Evolutionary conservation across 2,888 invertebrate species (phyloP).

Genomic region (Acleris laterana): DNA sequence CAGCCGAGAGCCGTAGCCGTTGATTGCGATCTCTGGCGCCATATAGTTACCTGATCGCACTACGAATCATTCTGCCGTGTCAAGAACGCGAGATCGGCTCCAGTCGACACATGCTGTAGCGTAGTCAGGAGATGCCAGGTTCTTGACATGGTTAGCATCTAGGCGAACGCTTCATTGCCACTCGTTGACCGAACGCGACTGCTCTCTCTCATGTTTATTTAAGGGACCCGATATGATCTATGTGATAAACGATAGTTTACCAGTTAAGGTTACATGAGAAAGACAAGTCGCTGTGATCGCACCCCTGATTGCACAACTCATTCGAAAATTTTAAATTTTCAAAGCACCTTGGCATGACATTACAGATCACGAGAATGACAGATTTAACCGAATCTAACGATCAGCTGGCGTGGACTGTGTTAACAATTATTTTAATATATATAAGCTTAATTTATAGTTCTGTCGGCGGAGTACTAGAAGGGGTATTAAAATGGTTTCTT

Average conservation of each 20-base stretch:
- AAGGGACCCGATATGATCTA: constrained; percentile 67
- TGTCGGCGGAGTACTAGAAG: constrained; percentile 16
- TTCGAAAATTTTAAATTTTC: constrained; percentile 43
- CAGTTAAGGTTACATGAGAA: constrained; percentile 57
- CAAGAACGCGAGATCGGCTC: constrained; percentile 51
- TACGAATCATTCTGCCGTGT: constrained; percentile 59
- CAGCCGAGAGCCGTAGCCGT: constrained; percentile 71
- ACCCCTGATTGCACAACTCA: constrained; percentile 71
- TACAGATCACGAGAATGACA: constrained; percentile 40
- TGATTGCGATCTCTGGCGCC: constrained; percentile 64
- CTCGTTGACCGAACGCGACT: constrained; percentile 72
- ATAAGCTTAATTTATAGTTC: constrained; percentile 19
- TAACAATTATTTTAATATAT: constrained; percentile 15
- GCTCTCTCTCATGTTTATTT: constrained; percentile 73
- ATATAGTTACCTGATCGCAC: constrained; percentile 68
- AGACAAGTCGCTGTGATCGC: constrained; percentile 66
- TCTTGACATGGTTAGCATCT: constrained; percentile 64
- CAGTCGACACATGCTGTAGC: neutral
- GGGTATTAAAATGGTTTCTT: constrained; percentile 32
- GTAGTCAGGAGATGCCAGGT: constrained; percentile 31
- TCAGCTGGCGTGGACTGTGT: constrained; percentile 24
- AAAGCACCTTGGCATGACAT: constrained; percentile 44
- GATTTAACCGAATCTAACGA: constrained; percentile 24
- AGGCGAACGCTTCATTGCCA: constrained; percentile 74
- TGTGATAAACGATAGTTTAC: constrained; percentile 59